phyloP scores from a whole-genome alignment of 2,113 vertebrate genomes.

The Pagrus major region DNA sequence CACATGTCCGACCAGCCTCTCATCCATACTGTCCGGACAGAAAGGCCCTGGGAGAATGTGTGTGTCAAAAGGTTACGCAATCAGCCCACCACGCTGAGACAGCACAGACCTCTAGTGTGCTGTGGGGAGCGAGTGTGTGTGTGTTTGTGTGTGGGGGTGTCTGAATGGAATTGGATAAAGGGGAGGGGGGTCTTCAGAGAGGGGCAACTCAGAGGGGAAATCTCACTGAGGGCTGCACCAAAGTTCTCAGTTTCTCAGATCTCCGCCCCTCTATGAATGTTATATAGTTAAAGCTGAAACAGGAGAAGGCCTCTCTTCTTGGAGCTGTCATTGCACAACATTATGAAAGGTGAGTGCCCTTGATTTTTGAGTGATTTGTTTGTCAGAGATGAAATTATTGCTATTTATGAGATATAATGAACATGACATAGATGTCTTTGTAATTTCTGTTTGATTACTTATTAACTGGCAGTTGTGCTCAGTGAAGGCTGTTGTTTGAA shows the following conservation, averaged over 20 bases:
- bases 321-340: slow-evolving; percentile 37
- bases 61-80: slow-evolving; percentile 84
- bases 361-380: slow-evolving; percentile 5
- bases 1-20: slow-evolving; percentile 24
- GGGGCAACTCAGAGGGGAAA: slow-evolving; percentile 63
- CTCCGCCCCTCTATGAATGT: slow-evolving; percentile 66
- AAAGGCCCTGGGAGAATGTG: slow-evolving; percentile 71
- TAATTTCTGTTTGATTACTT: neutral
- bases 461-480: neutral
- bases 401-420: neutral
- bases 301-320: slow-evolving; percentile 31
- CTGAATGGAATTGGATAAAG: slow-evolving; percentile 72
- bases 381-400: neutral
- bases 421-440: neutral
- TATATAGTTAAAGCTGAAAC: slow-evolving; percentile 67
- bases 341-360: slow-evolving; percentile 79
- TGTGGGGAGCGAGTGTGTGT: slow-evolving; percentile 46
- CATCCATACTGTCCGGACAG: slow-evolving; percentile 35
- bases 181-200: slow-evolving; percentile 48
- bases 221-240: slow-evolving; percentile 63
- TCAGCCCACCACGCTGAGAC: slow-evolving; percentile 74
- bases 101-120: slow-evolving; percentile 80
- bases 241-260: slow-evolving; percentile 61
- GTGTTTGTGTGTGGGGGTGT: slow-evolving; percentile 39
- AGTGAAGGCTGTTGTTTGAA: neutral